Base-by-base conservation (phyloP, 2,888 invertebrate species). In the Acronicta psi region DNA sequence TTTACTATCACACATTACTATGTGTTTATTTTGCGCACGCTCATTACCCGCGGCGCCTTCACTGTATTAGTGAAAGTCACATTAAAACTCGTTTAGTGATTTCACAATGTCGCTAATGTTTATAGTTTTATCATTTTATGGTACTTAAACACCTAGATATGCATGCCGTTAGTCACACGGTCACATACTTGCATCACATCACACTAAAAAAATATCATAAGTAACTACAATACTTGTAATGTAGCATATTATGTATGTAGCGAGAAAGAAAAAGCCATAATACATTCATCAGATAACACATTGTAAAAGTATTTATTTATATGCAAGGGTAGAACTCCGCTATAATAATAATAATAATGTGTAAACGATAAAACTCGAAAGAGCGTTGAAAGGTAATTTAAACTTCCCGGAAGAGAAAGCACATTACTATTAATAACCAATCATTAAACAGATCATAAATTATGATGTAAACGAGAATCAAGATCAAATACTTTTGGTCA, bases 391-490 rank as follows among this genome's bases (percentile, higher is more conserved):
- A 54, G 41, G 14, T 54, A 50, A 38, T 17, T 2, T 42, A 25
- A 25, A 50, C 41, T 38, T 55, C 25, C 47, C 62, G 65, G 63
- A 66, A 62, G 46, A 51, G 54, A 54, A 51, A 66, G 17, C 36
- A 20, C 42, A 29, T 45, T 1, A 49, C 53, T 62, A 69, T 62
- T 55, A 61, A 66, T 66, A 47, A 38, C 38, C 31, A 46, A 62
- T 62, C 65, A 69, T 46, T 55, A 50, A 34, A 18, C 69, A 43
- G 50, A 11, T 55, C 69, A 23, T 69, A 62, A 50, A 54, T 31
- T 51, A 36, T 17, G 36, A 31, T 51, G 54, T 51, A 40, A 69
- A 69, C 50, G 50, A 55, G 18, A 60, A 37, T n/a, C 23, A 29
- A 52, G 16, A 54, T 69, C 69, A 61, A 62, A 61, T 29, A 34